phyloP scores from a whole-genome alignment of 37 sponge, comb jelly and placozoan genomes.

The Geodia barretti region DNA sequence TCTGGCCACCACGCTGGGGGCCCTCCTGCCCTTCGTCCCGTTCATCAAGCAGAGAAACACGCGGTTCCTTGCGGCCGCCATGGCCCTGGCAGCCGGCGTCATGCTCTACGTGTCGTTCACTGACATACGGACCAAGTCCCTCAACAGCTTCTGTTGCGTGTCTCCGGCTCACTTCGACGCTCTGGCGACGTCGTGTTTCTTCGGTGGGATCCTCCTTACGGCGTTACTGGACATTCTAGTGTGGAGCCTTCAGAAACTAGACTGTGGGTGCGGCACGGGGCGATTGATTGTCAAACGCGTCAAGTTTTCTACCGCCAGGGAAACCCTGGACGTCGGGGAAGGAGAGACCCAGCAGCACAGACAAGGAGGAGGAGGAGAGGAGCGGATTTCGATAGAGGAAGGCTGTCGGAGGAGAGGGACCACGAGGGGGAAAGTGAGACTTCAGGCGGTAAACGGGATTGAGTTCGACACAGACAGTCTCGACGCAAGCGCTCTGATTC shows the following conservation, averaged over 20 bases:
- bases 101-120: conserved; percentile 77
- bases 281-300: neutral
- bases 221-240: conserved; percentile 47
- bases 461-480: neutral
- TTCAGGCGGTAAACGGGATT: neutral
- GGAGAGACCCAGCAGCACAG: neutral
- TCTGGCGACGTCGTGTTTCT: conserved; percentile 41
- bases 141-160: conserved; percentile 59
- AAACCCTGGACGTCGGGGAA: neutral
- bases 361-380: neutral
- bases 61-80: conserved; percentile 21
- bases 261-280: conserved; percentile 26
- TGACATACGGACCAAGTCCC: conserved; percentile 52
- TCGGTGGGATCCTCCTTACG: conserved; percentile 66
- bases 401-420: neutral
- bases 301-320: neutral
- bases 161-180: conserved; percentile 30
- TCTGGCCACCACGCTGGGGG: conserved; percentile 65
- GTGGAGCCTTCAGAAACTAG: conserved; percentile 28
- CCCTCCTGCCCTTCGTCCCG: conserved; percentile 66
- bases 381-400: neutral
- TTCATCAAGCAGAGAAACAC: conserved; percentile 57
- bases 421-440: neutral
- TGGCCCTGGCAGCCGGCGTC: conserved; percentile 71
- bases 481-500: neutral